Conservation (phyloP, 2,797 vertebrate species). For the Sandelia bainsii region DNA sequence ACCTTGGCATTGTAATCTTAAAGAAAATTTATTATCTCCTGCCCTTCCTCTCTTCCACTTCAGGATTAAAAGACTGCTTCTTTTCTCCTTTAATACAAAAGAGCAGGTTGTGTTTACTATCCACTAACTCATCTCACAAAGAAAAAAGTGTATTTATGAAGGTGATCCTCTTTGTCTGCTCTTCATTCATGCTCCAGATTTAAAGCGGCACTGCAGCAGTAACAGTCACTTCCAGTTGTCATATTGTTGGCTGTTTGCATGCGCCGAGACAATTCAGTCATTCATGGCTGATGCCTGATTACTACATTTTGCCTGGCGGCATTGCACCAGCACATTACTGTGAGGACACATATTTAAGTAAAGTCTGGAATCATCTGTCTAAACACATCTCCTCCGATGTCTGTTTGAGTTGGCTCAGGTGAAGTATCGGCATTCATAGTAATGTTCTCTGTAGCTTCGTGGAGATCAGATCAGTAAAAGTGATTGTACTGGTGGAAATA, state of each 20-base stretch:
- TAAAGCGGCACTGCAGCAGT: slow-evolving; percentile 33
- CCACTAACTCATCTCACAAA: slow-evolving; percentile 43
- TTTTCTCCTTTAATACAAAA: slow-evolving; percentile 28
- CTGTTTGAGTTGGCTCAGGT: slow-evolving; percentile 39
- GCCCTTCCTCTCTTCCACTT: slow-evolving; percentile 2
- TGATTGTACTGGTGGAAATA: slow-evolving; percentile 32
- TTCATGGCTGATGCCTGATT: slow-evolving; percentile 20
- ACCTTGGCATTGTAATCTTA: background rate
- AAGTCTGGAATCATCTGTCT: slow-evolving; percentile 44
- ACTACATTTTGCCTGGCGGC: slow-evolving; percentile 7
- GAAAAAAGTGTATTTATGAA: slow-evolving; percentile 29
- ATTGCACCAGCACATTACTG: slow-evolving; percentile 5
- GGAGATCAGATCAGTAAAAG: slow-evolving; percentile 23
- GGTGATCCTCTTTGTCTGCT: slow-evolving; percentile 25
- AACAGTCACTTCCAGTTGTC: slow-evolving; percentile 23
- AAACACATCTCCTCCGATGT: slow-evolving; percentile 33
- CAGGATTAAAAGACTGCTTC: slow-evolving; percentile 7
- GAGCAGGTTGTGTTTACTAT: slow-evolving; percentile 41
- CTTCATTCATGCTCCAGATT: slow-evolving; percentile 15
- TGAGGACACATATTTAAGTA: slow-evolving; percentile 37
- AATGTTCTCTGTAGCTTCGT: slow-evolving; percentile 27
- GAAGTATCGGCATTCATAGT: slow-evolving; percentile 24
- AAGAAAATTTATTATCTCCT: slow-evolving; percentile 21
- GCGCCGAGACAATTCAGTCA: slow-evolving; percentile 15
- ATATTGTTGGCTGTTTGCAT: slow-evolving; percentile 27